phyloP scores from a whole-genome alignment of 2,888 invertebrate species.

The Drosophila leonis region DNA sequence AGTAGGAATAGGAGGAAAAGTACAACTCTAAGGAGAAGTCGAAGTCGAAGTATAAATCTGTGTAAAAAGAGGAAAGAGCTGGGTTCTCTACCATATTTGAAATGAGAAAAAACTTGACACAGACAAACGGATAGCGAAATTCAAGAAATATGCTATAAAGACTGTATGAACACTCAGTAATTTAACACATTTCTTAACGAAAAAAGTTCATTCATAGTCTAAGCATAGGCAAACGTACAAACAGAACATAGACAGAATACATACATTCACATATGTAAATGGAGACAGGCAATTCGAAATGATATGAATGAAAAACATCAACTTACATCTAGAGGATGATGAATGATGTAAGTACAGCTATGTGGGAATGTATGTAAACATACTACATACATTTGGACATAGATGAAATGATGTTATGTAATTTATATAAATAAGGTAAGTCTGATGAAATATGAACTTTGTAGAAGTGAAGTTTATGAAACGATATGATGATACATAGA shows the following conservation, averaged over 20 bases:
- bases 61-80: background rate
- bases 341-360: constrained; percentile 1
- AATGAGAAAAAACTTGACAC: background rate
- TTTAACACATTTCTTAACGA: background rate
- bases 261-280: constrained; percentile 7
- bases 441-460: background rate
- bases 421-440: background rate
- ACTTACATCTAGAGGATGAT: constrained; percentile 1
- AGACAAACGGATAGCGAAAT: background rate
- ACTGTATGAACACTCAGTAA: background rate
- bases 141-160: background rate
- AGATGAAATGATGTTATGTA: background rate
- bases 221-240: constrained; percentile 4
- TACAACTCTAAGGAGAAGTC: no score
- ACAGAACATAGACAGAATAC: constrained; percentile 3
- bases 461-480: background rate
- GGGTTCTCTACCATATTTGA: no score
- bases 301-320: constrained; percentile 4
- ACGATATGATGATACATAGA: background rate
- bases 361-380: background rate
- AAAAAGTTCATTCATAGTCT: background rate
- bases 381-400: background rate
- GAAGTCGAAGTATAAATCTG: background rate
- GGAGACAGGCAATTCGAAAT: background rate
- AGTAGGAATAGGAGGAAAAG: background rate